These are phyloP conservation scores for Oscheius sp. DNA, from an alignment of 2,888 invertebrate genomes.

Conservation along the genomic window DNA sequence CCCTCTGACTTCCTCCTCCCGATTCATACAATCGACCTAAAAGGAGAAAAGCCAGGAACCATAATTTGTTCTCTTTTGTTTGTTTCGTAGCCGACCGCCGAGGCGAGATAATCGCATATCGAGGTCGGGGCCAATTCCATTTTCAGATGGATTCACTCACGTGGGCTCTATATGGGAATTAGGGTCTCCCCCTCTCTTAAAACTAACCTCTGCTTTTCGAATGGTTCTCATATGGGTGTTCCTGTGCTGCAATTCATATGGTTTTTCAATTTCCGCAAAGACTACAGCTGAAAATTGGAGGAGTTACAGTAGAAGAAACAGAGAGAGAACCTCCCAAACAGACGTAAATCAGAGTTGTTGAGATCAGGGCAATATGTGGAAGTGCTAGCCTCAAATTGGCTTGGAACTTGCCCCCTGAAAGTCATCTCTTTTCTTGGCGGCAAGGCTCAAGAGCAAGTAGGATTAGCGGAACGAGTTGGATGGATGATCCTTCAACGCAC, in stretches of 20 bases:
- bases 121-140: conserved; percentile 10
- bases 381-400: conserved; percentile 53
- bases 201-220: conserved; percentile 41
- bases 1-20: neutral
- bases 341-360: conserved; percentile 58
- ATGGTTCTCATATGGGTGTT: conserved; percentile 39
- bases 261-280: conserved; percentile 50
- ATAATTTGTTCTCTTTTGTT: neutral
- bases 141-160: neutral
- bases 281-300: conserved; percentile 25
- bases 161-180: neutral
- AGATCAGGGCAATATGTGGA: conserved; percentile 61
- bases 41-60: neutral
- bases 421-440: neutral
- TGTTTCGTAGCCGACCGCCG: conserved; percentile 1
- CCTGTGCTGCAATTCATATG: conserved; percentile 51
- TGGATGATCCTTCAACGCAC: conserved; percentile 9
- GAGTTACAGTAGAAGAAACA: neutral
- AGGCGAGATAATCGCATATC: conserved; percentile 17
- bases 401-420: conserved; percentile 24
- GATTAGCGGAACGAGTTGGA: conserved; percentile 1
- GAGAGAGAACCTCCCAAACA: conserved; percentile 47
- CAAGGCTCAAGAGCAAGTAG: neutral
- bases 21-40: too few relatives aligned
- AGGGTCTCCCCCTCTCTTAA: neutral